A percentile compares a stretch with the other conserved stretches of the same genome.
phyloP scores from a whole-genome alignment of 2,113 vertebrate genomes.

The Recurvirostra avosetta region DNA sequence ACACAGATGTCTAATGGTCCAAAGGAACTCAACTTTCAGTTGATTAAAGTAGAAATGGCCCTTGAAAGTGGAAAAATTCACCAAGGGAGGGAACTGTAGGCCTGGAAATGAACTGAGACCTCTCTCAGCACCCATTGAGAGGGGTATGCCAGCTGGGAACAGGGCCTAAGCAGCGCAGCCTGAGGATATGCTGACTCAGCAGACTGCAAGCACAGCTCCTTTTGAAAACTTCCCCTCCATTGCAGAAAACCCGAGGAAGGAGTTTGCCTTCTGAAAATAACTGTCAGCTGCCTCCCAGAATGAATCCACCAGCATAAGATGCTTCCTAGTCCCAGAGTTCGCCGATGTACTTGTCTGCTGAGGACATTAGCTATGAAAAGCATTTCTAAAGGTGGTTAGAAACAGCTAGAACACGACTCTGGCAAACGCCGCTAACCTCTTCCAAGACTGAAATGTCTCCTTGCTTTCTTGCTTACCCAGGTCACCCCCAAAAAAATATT shows the following conservation, averaged over 20 bases:
- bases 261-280: background rate
- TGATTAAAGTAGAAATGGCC: conserved; percentile 14
- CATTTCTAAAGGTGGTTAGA: background rate
- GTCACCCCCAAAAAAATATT: background rate
- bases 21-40: background rate
- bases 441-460: background rate
- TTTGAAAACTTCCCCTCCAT: background rate
- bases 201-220: background rate
- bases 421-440: background rate
- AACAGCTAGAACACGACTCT: background rate
- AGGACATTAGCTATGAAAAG: background rate
- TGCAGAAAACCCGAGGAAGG: background rate
- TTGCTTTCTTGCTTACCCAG: background rate
- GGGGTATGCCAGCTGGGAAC: background rate
- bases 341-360: accelerated
- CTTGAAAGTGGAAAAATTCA: background rate
- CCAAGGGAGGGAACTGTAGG: background rate
- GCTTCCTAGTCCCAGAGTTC: background rate
- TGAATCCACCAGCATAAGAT: background rate
- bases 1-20: background rate
- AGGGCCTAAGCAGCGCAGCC: background rate
- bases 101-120: background rate
- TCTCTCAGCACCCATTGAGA: background rate
- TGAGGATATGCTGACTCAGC: background rate
- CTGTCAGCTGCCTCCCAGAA: background rate